Evolutionary conservation across 2,888 invertebrate species (phyloP), one percentile per base, ranked within the genome.

Genomic region (Drosophila nr. fundita): DNA sequence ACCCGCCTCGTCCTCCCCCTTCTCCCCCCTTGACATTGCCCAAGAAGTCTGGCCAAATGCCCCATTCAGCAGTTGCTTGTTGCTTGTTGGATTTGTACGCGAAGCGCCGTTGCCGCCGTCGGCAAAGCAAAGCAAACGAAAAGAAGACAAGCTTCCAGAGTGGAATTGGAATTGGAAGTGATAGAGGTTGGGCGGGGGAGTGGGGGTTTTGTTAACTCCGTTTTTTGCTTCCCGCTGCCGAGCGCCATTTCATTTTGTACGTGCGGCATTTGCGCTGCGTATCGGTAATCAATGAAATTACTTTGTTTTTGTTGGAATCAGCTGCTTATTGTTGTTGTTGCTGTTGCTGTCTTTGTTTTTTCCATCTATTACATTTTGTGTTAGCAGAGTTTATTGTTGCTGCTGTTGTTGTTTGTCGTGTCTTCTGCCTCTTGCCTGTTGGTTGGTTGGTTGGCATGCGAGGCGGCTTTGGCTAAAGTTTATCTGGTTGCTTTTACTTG

Each of bases 231-330:
- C 53, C 18, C 53, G 40, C 49, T 62, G 58, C 40, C 73, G 55
- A 55, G 29, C 27, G 29, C 70, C 85, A 78, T 70, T 71, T 77
- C 49, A 54, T 75, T 81, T 75, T 75, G 85, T 78, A 89, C 89
- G 85, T 89, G 89, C 87, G 82, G 72, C 70, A 74, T 74, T 78
- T 71, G 68, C 61, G 68, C 83, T 83, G 86, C 80, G 82, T 87
- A 87, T 87, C 89, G 84, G 82, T 83, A 87, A 89, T 89, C 88
- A 87, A 87, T 89, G 88, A 87, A 89, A 82, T 89, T 80, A 80
- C 86, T 74, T 80, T 83, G 79, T 86, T 70, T 65, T 82, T 80
- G 65, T 75, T 73, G 80, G 80, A 80, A 87, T 87, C 86, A 89
- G 86, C 86, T 87, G 86, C 71, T 79, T 78, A 55, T 64, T 67